Evolutionary conservation across 2,113 vertebrate species (phyloP), one percentile per base, ranked within the genome.

Genomic region (Xiphias gladius): DNA sequence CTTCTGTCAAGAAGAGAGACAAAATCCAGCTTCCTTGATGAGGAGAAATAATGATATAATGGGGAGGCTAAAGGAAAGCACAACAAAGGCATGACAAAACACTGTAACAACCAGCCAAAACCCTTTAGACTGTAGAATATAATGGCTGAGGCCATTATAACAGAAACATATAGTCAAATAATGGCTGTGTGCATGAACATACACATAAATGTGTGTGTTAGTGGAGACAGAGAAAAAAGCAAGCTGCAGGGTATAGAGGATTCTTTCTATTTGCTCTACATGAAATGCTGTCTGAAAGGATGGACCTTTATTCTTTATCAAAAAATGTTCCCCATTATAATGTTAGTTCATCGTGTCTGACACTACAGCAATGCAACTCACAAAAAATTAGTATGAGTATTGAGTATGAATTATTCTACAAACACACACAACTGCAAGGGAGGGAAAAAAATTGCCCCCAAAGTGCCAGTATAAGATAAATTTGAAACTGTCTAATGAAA

Each of bases 121-220:
- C 48, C 65, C 88, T 85, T 84, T 52, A 78, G 86, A 64, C 78
- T 32, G 43, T 72, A 83, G 67, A 58, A 79, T 90, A 89, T 92
- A 94, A 92, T 91, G 89, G 86, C 85, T 77, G 70, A 24, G 10
- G 79, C 84, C 87, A 92, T 92, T 92, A 93, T 81, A 84, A 87
- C 54, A 73, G 77, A 68, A 82, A 91, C 69, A 66, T 84, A 91
- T 79, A 78, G 88, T 77, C 62, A 88, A 88, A 89, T 91, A 92
- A 89, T 87, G 79, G 79, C 61, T 10, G 41, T 79, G 76, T 79
- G 58, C 58, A 81, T 32, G 19, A 57, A 67, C 50, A 72, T 68
- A 41, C 10, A 32, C 46, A 71, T 75, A 61, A 83, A 77, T 43
- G 59, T 76, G 77, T 57, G 64, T 71, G 64, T 61, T 67, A n/a